Percentiles rank a stretch among this genome's conserved stretches.
phyloP scores from a whole-genome alignment of 2,888 invertebrate species.

The Protonemura montana region DNA sequence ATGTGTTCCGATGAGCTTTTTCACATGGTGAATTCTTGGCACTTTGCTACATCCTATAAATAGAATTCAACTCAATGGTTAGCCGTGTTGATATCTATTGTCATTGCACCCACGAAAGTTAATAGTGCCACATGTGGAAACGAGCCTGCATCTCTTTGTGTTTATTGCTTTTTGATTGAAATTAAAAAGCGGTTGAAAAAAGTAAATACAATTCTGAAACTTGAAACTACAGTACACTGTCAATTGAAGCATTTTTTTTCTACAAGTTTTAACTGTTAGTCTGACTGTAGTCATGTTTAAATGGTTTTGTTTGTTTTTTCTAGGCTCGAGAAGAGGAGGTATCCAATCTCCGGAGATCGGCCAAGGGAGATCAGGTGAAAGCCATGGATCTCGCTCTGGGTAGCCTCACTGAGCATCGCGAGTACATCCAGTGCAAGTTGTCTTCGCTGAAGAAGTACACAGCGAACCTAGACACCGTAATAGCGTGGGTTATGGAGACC shows the following conservation, averaged over 20 bases:
- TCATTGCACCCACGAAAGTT: conserved; percentile 29
- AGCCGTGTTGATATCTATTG: conserved; percentile 28
- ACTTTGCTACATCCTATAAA: background rate
- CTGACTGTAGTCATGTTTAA: background rate
- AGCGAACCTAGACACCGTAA: conserved; percentile 65
- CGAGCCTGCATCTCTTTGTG: background rate
- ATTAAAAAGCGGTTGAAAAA: background rate
- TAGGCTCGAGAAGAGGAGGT: conserved; percentile 71
- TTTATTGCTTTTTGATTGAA: background rate
- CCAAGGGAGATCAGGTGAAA: conserved; percentile 56
- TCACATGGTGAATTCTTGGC: conserved; percentile 28
- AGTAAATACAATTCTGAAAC: background rate
- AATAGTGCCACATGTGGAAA: background rate
- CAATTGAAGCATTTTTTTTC: background rate
- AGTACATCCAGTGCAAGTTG: conserved; percentile 66
- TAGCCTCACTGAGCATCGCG: conserved; percentile 63
- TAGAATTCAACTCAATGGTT: conserved; percentile 21
- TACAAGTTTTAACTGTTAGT: background rate
- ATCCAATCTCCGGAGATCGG: conserved; percentile 60
- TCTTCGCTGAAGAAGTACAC: conserved; percentile 65
- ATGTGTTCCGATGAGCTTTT: background rate
- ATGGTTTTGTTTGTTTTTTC: conserved; percentile 44
- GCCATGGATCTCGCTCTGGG: conserved; percentile 50
- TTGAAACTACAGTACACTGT: no score
- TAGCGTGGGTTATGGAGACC: conserved; percentile 64